Evolutionary conservation across 2,113 vertebrate genomes (phyloP).

Genomic region (Climacteris rufus): DNA sequence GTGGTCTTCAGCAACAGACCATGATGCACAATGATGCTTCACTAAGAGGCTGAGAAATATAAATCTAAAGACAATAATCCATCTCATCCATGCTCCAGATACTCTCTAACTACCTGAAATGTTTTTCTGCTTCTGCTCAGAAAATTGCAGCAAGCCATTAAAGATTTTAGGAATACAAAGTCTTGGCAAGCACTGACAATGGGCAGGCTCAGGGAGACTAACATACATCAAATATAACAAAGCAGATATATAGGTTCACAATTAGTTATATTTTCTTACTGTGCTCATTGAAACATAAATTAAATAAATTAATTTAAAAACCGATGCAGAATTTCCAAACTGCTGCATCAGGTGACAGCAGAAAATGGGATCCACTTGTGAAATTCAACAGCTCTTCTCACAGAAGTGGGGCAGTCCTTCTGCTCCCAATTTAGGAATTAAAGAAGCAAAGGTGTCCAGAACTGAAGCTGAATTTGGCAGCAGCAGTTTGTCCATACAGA

Average conservation of each 20-base stretch:
- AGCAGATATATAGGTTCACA: not conserved
- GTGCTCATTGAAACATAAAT: not conserved
- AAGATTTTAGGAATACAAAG: not conserved
- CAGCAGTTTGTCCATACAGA: not conserved
- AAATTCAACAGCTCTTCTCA: not conserved
- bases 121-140: not conserved
- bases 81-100: not conserved
- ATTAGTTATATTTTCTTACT: not conserved
- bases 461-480: not conserved
- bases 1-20: not conserved
- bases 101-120: not conserved
- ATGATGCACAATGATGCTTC: not conserved
- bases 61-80: not conserved
- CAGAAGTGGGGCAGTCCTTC: not conserved
- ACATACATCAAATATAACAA: not conserved
- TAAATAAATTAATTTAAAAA: not conserved
- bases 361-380: not conserved
- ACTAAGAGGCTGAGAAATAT: not conserved
- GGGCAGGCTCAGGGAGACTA: not conserved
- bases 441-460: not conserved
- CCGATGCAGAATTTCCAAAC: not conserved
- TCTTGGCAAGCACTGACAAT: not conserved
- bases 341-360: not conserved
- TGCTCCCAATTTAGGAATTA: not conserved
- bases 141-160: not conserved